These are phyloP conservation scores for Pampusana beccarii DNA, from an alignment of 2,113 vertebrate species.

Conservation along the genomic window DNA sequence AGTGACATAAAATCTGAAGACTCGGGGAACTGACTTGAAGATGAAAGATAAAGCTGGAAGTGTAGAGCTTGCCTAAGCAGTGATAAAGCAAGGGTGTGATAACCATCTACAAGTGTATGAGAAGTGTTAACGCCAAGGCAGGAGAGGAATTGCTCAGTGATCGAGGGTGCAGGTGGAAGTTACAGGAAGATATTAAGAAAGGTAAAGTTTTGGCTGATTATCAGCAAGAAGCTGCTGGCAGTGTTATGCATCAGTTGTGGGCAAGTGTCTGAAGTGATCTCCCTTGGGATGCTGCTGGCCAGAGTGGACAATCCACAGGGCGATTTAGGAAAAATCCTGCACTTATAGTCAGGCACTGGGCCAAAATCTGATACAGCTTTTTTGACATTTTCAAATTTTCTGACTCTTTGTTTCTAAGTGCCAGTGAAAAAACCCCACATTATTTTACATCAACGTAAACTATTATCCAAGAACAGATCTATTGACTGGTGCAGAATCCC, in stretches of 20 bases:
- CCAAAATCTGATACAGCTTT: background rate
- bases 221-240: background rate
- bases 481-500: background rate
- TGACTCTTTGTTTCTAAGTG: background rate
- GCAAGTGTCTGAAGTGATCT: background rate
- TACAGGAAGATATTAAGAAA: conserved; percentile 19
- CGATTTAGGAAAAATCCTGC: background rate
- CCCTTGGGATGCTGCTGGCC: background rate
- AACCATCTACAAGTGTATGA: conserved; percentile 45
- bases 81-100: conserved; percentile 37
- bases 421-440: background rate
- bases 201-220: conserved; percentile 22
- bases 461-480: background rate
- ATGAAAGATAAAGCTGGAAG: background rate
- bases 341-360: background rate
- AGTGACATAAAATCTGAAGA: background rate
- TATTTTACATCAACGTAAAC: background rate
- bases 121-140: conserved; percentile 18
- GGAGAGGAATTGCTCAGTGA: conserved; percentile 6
- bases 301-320: background rate
- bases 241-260: conserved; percentile 6
- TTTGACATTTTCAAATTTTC: background rate
- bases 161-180: background rate
- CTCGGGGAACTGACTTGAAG: background rate
- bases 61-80: background rate